phyloP scores from a whole-genome alignment of 2,888 invertebrate genomes.

The Pollenia angustigena region DNA sequence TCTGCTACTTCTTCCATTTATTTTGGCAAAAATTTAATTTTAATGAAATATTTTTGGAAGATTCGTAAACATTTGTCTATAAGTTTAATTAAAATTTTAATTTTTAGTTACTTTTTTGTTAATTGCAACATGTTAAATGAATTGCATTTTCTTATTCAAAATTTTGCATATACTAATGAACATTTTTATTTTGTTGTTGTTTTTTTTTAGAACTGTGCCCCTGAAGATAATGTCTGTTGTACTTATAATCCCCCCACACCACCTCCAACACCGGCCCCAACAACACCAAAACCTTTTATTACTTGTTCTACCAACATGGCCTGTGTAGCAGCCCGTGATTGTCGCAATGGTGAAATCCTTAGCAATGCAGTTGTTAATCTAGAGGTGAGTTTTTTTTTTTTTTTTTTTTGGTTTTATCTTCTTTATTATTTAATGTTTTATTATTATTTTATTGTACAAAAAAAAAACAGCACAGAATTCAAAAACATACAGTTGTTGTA shows the following conservation, averaged over 20 bases:
- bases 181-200: constrained; percentile 35
- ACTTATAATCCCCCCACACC: constrained; percentile 79
- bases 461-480: neutral
- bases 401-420: constrained; percentile 50
- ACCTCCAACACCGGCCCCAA: constrained; percentile 79
- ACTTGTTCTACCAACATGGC: constrained; percentile 80
- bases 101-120: constrained; percentile 32
- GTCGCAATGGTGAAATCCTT: constrained; percentile 82
- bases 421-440: constrained; percentile 38
- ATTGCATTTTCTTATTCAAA: constrained; percentile 39
- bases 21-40: constrained; percentile 23
- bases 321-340: constrained; percentile 82
- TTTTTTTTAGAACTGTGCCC: constrained; percentile 84
- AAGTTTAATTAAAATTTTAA: constrained; percentile 53
- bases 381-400: constrained; percentile 81
- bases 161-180: constrained; percentile 3
- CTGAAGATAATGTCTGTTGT: constrained; percentile 84
- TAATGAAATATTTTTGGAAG: neutral
- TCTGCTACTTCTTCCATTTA: constrained; percentile 11
- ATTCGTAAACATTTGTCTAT: neutral
- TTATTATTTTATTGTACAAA: neutral
- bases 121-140: constrained; percentile 56
- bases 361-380: constrained; percentile 79
- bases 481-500: neutral
- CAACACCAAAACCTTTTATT: constrained; percentile 78